Percentiles rank a stretch among this genome's conserved stretches.
These are phyloP conservation scores for Cephus nigrinus DNA, from an alignment of 2,888 invertebrate species.

Conservation along the genomic window DNA sequence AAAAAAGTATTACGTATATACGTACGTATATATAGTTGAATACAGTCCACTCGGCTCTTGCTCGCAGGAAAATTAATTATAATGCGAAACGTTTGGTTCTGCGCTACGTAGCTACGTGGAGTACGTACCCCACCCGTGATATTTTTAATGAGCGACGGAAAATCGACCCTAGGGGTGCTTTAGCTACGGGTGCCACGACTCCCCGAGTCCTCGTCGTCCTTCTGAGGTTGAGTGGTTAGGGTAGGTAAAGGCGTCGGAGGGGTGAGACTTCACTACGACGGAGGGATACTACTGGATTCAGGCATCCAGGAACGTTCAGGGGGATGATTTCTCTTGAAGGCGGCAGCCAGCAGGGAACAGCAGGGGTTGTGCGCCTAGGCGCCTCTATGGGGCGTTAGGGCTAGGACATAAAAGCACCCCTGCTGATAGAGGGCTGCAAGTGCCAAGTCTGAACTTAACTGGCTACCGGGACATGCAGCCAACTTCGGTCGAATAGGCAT, in stretches of 20 bases:
- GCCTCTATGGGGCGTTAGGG: slow-evolving; percentile 5
- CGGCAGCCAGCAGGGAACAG: background rate
- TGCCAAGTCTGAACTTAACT: slow-evolving; percentile 2
- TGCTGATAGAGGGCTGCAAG: slow-evolving; percentile 8
- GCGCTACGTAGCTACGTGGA: background rate
- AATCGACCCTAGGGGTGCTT: slow-evolving; percentile 7
- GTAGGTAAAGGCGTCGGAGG: background rate
- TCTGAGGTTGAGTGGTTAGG: slow-evolving; percentile 5
- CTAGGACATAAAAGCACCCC: background rate
- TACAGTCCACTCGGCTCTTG: background rate
- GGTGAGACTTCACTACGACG: background rate
- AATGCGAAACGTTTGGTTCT: background rate
- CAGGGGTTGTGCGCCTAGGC: slow-evolving; percentile 9
- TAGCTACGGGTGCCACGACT: slow-evolving; percentile 8
- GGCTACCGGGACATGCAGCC: background rate
- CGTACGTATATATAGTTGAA: background rate
- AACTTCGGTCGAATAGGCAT: background rate
- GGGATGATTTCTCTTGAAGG: background rate
- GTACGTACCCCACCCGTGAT: background rate
- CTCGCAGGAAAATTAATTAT: background rate
- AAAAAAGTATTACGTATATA: background rate
- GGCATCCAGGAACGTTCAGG: background rate
- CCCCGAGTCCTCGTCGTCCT: slow-evolving; percentile 1
- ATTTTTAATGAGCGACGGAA: slow-evolving; percentile 5
- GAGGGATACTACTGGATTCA: background rate